A percentile compares a stretch with the other conserved stretches of the same genome.
These are phyloP conservation scores for Halichoeres trimaculatus DNA, from an alignment of 2,113 vertebrate genomes.

Conservation along the genomic window DNA sequence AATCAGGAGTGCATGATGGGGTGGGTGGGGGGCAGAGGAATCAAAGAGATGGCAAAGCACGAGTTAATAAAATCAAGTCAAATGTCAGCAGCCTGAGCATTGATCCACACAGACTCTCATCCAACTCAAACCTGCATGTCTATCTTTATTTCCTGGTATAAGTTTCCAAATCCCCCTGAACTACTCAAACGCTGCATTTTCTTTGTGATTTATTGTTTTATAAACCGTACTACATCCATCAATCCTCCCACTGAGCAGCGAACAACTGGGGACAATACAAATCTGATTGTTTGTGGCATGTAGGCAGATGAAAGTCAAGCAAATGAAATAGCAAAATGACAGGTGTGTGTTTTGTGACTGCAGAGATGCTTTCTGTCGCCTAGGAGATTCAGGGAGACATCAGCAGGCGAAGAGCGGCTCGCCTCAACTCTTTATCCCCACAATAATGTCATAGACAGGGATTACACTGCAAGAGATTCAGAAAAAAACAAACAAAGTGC, in stretches of 20 bases:
- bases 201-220: constrained; percentile 5
- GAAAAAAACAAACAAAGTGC: constrained; percentile 18
- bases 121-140: neutral
- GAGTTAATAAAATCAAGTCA: constrained; percentile 41
- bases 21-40: neutral
- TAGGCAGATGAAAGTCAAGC: constrained; percentile 28
- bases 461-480: constrained; percentile 17
- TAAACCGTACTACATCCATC: constrained; percentile 10
- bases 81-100: constrained; percentile 33
- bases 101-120: constrained; percentile 14
- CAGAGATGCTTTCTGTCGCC: neutral
- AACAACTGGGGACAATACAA: neutral
- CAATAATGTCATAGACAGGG: constrained; percentile 16
- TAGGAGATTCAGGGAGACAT: constrained; percentile 8
- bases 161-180: constrained; percentile 1
- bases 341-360: neutral
- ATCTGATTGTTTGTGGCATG: constrained; percentile 28
- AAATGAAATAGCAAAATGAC: constrained; percentile 40
- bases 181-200: neutral
- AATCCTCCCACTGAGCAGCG: constrained; percentile 3
- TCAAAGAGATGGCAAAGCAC: neutral
- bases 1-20: neutral
- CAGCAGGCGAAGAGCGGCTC: neutral
- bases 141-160: neutral
- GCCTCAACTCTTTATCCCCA: constrained; percentile 11